phyloP scores from a whole-genome alignment of 2,888 invertebrate species.

The Hermaeophaga mercurialis region DNA sequence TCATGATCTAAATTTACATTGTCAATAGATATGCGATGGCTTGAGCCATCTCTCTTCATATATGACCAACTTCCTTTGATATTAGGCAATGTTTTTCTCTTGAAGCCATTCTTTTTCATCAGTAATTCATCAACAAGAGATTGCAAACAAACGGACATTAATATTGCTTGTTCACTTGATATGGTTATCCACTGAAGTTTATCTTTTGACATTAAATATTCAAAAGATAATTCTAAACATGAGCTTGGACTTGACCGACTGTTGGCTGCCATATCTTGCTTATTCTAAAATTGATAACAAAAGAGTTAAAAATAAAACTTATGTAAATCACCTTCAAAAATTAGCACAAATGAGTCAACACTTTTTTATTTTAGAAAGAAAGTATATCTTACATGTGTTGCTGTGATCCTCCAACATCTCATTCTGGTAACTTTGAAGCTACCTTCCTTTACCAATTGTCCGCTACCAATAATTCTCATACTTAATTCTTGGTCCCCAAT shows the following conservation, averaged over 20 bases:
- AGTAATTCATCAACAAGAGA: slow-evolving; percentile 94
- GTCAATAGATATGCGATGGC: slow-evolving; percentile 64
- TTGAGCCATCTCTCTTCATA: slow-evolving; percentile 75
- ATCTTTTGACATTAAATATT: slow-evolving; percentile 91
- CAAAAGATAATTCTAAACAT: slow-evolving; percentile 87
- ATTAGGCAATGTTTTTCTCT: slow-evolving; percentile 49
- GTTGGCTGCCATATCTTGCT: slow-evolving; percentile 48
- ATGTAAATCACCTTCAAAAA: no score
- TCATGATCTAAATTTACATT: slow-evolving; percentile 45
- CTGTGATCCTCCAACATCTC: slow-evolving; percentile 96
- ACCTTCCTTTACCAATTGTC: slow-evolving; percentile 75
- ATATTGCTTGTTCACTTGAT: slow-evolving; percentile 87
- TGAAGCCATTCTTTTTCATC: slow-evolving; percentile 70
- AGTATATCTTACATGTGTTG: slow-evolving; percentile 69
- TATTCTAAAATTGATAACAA: slow-evolving; percentile 46
- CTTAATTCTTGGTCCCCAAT: slow-evolving; percentile 88
- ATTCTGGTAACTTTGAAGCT: slow-evolving; percentile 93
- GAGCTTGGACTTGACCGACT: slow-evolving; percentile 50
- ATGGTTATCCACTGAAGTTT: slow-evolving; percentile 94
- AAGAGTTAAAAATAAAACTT: no score
- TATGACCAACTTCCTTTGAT: slow-evolving; percentile 69
- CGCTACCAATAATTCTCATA: slow-evolving; percentile 65
- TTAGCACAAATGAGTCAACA: no score
- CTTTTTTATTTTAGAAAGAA: neutral
- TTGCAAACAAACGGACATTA: slow-evolving; percentile 94